Evolutionary conservation across 2,888 invertebrate genomes (phyloP), one percentile per base, ranked within the genome.

Genomic region (Lathronympha strigana): DNA sequence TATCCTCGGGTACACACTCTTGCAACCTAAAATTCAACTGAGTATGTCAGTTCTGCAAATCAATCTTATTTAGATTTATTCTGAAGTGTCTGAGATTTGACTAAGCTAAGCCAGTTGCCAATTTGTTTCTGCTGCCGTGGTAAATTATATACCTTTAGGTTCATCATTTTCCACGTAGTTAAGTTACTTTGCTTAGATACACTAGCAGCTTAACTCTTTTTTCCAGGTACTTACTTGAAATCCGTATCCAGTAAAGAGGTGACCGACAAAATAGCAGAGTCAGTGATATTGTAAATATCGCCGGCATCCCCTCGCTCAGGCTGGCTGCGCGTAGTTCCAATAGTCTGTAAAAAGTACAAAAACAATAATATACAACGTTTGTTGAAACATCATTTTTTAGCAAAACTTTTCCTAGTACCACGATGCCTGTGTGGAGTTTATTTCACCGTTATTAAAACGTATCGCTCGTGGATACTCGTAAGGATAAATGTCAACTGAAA

Each of bases 301-400:
- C 86, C 87, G 0, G 88, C 88, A 31, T 91, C 90, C 0, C 89
- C 88, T 0, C 88, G 72, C 62, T 89, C 90, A 1, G 76, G 81
- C 38, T 83, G 82, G 38, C 73, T 82, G 43, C 83, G 78, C 1
- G 79, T 73, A 6, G 84, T 77, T 0, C 86, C 82, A 11, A 82
- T 67, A 11, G 84, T 83, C 90, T 90, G 74, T 17, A 31, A 54
- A 38, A 6, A n/a, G n/a, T n/a, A n/a, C n/a, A n/a, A n/a, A n/a
- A n/a, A n/a, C n/a, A n/a, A n/a, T n/a, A n/a, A n/a, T n/a, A n/a
- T n/a, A n/a, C n/a, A n/a, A n/a, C n/a, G n/a, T n/a, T n/a, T n/a
- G n/a, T n/a, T n/a, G n/a, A n/a, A n/a, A n/a, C n/a, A n/a, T n/a
- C n/a, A n/a, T n/a, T n/a, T n/a, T n/a, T n/a, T n/a, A n/a, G n/a